Evolutionary conservation across 2,888 invertebrate species (phyloP), one percentile per base, ranked within the genome.

Genomic region (Caenorhabditis wallacei): DNA sequence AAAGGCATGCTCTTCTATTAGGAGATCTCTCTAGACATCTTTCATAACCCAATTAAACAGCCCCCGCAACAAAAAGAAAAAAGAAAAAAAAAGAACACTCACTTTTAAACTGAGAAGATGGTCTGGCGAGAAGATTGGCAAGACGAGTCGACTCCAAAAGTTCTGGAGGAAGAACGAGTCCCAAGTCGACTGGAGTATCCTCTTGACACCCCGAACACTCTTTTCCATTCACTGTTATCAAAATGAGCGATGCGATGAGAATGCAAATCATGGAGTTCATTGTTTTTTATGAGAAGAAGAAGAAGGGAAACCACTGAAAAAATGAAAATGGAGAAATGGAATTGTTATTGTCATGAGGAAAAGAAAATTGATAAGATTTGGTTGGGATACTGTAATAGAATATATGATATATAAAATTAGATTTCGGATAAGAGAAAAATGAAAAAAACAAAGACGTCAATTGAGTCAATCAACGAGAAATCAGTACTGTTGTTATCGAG

Each of bases 101-200:
- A 76, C 76, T 76, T 26, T 76, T 76, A 51, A 76, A 76, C 76
- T 76, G 76, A 24, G 59, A 61, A 13, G 76, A 66, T 20, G 76
- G 76, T 76, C 76, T 57, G 18, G 68, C 59, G 22, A 76, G 59
- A 30, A 76, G 69, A 69, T 69, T 68, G 24, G 61, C 68, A 22
- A 76, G 76, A 61, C 76, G 76, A 53, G 76, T 76, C 26, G 76
- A 69, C 53, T 76, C 76, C 43, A 53, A 68, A 61, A 76, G 76
- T 59, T 76, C 76, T 26, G 76, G 76, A 24, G 76, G 76, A 30
- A 76, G 76, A 68, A 76, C 69, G 68, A 76, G 68, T 51, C 68
- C 68, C 76, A 76, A 69, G 69, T 76, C 76, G 75, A 68, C 66
- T 37, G 75, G 46, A 7, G 26, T 16, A 40, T 68, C 64, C 46